Conservation (phyloP, 2,797 vertebrate genomes). For the Macrochelys suwanniensis region DNA sequence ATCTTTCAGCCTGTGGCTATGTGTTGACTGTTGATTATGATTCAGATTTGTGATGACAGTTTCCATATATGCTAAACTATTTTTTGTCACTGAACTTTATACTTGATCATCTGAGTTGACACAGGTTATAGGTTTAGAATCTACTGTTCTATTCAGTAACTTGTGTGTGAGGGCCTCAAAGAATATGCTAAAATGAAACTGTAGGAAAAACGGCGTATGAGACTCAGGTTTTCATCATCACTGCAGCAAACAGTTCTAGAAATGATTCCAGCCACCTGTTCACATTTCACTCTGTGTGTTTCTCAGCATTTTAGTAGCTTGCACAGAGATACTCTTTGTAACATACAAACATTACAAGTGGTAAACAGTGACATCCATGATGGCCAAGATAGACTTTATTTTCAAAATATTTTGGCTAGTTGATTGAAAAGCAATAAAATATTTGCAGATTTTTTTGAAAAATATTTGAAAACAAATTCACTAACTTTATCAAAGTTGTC, state of each 20-base stretch:
- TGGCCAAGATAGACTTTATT: not conserved
- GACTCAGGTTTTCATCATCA: not conserved
- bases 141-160: not conserved
- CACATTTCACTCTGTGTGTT: not conserved
- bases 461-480: no score
- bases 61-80: not conserved
- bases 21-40: fast-evolving
- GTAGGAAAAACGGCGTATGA: not conserved
- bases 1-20: not conserved
- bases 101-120: not conserved
- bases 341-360: not conserved
- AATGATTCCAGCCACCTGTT: not conserved
- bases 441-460: no score
- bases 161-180: not conserved
- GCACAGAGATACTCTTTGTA: not conserved
- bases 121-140: not conserved
- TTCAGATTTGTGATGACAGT: not conserved
- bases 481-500: no score
- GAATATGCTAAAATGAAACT: not conserved
- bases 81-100: not conserved
- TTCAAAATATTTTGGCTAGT: not conserved
- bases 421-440: not conserved
- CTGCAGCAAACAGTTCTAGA: not conserved
- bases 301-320: not conserved
- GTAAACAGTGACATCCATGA: not conserved